Conservation (phyloP, 2,797 vertebrate genomes). For the Catharus ustulatus region DNA sequence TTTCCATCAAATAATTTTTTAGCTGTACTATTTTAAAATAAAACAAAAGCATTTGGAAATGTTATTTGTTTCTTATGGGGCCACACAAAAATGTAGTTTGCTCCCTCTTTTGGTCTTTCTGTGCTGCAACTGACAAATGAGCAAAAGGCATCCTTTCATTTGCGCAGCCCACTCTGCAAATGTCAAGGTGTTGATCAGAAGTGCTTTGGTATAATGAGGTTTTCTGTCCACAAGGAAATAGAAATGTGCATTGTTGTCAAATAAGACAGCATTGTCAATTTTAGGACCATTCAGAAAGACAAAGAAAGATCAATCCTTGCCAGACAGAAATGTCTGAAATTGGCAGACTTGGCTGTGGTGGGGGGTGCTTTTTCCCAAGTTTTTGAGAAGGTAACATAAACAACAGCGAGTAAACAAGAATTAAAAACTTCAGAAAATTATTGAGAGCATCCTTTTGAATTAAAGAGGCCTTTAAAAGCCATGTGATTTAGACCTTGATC, state of each 20-base stretch:
- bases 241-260: conserved; percentile 34
- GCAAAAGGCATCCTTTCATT: background rate
- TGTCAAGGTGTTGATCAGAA: conserved; percentile 5
- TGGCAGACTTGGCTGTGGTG: background rate
- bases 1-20: background rate
- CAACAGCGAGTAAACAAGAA: background rate
- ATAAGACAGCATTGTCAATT: conserved; percentile 27
- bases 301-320: conserved; percentile 2
- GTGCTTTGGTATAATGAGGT: background rate
- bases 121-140: background rate
- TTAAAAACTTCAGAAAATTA: background rate
- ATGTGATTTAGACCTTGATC: background rate
- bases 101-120: background rate
- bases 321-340: background rate
- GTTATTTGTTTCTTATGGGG: background rate
- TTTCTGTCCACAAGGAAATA: conserved; percentile 32
- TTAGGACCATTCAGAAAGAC: background rate
- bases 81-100: background rate
- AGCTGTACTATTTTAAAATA: background rate
- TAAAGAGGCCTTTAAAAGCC: conserved; percentile 1
- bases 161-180: background rate
- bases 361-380: background rate
- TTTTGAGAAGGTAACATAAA: background rate
- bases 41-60: background rate
- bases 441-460: background rate